Conservation (phyloP, 2,113 vertebrate species). For the Toxotes chatareus region DNA sequence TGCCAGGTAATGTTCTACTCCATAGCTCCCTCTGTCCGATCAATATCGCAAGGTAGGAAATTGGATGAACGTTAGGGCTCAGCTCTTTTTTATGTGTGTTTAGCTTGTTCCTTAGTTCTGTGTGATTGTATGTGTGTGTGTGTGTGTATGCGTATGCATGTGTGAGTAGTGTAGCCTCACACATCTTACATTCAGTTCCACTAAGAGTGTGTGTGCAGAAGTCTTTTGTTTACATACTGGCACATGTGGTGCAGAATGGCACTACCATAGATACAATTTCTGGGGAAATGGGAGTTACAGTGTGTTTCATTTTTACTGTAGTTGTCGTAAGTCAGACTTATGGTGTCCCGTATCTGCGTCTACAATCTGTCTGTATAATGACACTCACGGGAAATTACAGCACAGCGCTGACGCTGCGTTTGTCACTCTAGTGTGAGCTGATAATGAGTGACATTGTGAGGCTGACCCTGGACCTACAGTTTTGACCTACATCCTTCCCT, state of each 20-base stretch:
- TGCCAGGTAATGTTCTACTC: constrained; percentile 71
- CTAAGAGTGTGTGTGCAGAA: constrained; percentile 5
- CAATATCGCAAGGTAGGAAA: constrained; percentile 74
- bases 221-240: constrained; percentile 30
- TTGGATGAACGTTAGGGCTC: constrained; percentile 66
- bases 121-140: neutral
- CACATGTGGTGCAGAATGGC: neutral
- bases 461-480: constrained; percentile 38
- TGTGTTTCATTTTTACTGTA: constrained; percentile 38
- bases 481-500: constrained; percentile 62
- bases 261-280: neutral
- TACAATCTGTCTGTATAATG: constrained; percentile 49
- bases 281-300: constrained; percentile 35
- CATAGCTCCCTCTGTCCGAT: constrained; percentile 70
- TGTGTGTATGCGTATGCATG: neutral
- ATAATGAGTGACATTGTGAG: constrained; percentile 44
- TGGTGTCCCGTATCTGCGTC: constrained; percentile 27
- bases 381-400: constrained; percentile 54
- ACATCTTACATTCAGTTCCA: constrained; percentile 39
- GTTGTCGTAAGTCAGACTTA: constrained; percentile 47
- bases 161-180: constrained; percentile 8
- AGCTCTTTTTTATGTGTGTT: constrained; percentile 53
- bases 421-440: constrained; percentile 29
- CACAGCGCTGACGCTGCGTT: constrained; percentile 42
- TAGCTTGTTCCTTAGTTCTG: constrained; percentile 1